phyloP scores from a whole-genome alignment of 2,113 vertebrate genomes.

The Sminthopsis crassicaudata region DNA sequence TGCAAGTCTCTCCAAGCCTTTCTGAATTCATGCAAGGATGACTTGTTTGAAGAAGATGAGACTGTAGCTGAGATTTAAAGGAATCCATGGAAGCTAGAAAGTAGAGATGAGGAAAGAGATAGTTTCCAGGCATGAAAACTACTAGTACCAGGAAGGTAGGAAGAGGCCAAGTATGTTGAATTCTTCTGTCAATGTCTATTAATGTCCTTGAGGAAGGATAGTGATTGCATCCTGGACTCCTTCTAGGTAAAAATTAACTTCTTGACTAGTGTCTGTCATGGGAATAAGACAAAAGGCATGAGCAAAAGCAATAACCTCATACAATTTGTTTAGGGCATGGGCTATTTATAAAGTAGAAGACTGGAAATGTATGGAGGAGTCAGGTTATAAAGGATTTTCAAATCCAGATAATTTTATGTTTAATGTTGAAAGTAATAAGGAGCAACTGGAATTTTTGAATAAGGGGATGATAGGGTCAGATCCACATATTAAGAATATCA shows the following conservation, averaged over 20 bases:
- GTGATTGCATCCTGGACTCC: not conserved
- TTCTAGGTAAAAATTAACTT: not conserved
- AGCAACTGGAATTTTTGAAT: too few species aligned
- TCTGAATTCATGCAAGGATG: too few species aligned
- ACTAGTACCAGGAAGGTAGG: not conserved
- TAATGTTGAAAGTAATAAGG: too few species aligned
- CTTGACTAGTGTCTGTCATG: not conserved
- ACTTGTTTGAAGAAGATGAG: too few species aligned
- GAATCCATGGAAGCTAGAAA: too few species aligned
- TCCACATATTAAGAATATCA: too few species aligned
- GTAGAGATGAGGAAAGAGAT: too few species aligned
- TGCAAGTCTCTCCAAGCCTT: too few species aligned
- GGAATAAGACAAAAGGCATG: not conserved
- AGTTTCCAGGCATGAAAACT: too few species aligned
- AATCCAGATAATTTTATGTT: not conserved
- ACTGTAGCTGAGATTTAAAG: too few species aligned
- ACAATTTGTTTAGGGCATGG: not conserved
- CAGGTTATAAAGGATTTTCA: not conserved
- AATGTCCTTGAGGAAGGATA: not conserved
- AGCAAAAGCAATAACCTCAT: not conserved
- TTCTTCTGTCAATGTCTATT: not conserved
- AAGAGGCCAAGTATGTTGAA: not conserved
- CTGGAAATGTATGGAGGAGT: not conserved
- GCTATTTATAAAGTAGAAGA: not conserved
- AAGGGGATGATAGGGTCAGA: too few species aligned